A percentile compares a stretch with the other conserved stretches of the same genome.
phyloP scores from a whole-genome alignment of 1,140 invertebrate species.

The Choristoneura fumiferana region DNA sequence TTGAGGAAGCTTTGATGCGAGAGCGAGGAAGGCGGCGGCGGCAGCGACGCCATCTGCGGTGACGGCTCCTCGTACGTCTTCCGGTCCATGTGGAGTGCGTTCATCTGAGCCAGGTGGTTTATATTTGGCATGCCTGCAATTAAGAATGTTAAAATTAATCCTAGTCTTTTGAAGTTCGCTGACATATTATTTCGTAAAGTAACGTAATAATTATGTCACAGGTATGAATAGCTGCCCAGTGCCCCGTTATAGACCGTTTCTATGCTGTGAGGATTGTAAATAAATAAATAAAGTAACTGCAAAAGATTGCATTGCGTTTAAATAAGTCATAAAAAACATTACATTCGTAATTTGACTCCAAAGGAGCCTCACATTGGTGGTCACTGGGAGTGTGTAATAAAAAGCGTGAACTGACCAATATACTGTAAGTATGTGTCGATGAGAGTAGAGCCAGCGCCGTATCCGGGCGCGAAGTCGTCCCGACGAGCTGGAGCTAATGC shows the following conservation, averaged over 20 bases:
- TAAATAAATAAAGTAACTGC: too few relatives aligned
- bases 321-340: too few relatives aligned
- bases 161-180: too few relatives aligned
- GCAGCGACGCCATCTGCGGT: slow-evolving; percentile 70
- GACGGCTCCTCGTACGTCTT: slow-evolving; percentile 73
- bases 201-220: too few relatives aligned
- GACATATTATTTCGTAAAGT: too few relatives aligned
- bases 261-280: too few relatives aligned
- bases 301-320: too few relatives aligned
- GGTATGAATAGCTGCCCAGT: too few relatives aligned
- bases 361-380: too few relatives aligned
- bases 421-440: slow-evolving; percentile 91
- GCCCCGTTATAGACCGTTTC: too few relatives aligned
- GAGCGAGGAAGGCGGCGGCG: slow-evolving; percentile 67
- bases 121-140: slow-evolving; percentile 78
- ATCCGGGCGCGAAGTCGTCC: slow-evolving; percentile 76
- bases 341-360: too few relatives aligned
- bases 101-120: slow-evolving; percentile 85
- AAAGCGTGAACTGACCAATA: slow-evolving; percentile 82
- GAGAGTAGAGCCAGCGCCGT: slow-evolving; percentile 85
- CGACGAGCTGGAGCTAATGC: slow-evolving; percentile 47
- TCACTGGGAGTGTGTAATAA: too few relatives aligned
- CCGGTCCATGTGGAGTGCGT: slow-evolving; percentile 82
- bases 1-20: slow-evolving; percentile 80
- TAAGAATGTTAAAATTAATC: not conserved